These are phyloP conservation scores for Emmelina monodactyla DNA, from an alignment of 2,888 invertebrate genomes.

Conservation along the genomic window DNA sequence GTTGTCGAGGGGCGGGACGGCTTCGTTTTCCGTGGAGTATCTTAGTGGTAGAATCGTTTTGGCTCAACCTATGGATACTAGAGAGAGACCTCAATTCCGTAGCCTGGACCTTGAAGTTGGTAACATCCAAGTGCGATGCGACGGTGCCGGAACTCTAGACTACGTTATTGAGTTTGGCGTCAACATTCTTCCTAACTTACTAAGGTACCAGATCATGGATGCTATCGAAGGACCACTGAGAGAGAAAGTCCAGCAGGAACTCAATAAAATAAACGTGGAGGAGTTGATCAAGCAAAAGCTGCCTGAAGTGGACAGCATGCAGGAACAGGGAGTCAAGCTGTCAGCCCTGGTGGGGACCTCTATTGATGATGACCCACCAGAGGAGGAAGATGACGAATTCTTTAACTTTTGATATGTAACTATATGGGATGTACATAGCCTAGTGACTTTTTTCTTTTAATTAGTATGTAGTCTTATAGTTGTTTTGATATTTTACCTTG, in stretches of 20 bases:
- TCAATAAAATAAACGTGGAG: conserved; percentile 79
- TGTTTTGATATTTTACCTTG: no score
- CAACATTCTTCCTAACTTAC: conserved; percentile 83
- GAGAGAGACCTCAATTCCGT: conserved; percentile 74
- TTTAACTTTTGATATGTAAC: conserved; percentile 40
- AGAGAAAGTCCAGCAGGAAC: conserved; percentile 74
- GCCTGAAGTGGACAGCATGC: conserved; percentile 70
- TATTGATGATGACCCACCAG: conserved; percentile 20
- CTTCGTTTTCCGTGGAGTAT: conserved; percentile 82
- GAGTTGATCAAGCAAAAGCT: conserved; percentile 74
- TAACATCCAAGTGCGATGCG: conserved; percentile 82
- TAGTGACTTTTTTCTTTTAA: not conserved
- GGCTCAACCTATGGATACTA: conserved; percentile 80
- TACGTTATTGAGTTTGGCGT: conserved; percentile 81
- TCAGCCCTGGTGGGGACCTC: conserved; percentile 28
- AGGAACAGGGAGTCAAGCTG: conserved; percentile 49
- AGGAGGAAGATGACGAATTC: conserved; percentile 43
- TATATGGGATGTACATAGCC: not conserved
- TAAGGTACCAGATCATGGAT: conserved; percentile 88
- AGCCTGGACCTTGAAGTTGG: conserved; percentile 82
- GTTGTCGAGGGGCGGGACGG: conserved; percentile 73
- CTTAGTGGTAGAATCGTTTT: conserved; percentile 73
- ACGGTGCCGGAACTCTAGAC: conserved; percentile 88
- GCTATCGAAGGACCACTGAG: conserved; percentile 81
- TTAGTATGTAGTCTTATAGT: no score